Percentiles rank a stretch among this genome's conserved stretches.
phyloP scores from a whole-genome alignment of 2,113 vertebrate species.

The Boulengeromyrus knoepffleri region DNA sequence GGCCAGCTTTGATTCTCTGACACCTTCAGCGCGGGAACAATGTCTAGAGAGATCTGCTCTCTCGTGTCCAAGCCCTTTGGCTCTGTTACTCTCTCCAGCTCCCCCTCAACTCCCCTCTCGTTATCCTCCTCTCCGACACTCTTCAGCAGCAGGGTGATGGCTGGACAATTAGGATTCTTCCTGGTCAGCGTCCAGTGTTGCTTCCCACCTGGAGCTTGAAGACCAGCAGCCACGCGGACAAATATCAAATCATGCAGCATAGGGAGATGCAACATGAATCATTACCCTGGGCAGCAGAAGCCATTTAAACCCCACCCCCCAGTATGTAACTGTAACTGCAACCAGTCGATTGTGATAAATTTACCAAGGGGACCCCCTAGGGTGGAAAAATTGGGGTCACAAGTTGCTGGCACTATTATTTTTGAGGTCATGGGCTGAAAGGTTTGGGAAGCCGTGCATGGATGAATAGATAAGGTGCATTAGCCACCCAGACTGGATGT shows the following conservation, averaged over 20 bases:
- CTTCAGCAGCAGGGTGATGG: constrained; percentile 42
- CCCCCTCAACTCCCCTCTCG: neutral
- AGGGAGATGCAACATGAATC: neutral
- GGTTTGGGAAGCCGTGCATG: neutral
- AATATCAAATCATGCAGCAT: neutral
- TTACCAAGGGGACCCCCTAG: neutral
- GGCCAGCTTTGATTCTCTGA: constrained; percentile 41
- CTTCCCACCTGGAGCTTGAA: constrained; percentile 22
- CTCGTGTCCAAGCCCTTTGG: neutral
- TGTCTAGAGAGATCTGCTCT: constrained; percentile 45
- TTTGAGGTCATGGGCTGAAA: neutral
- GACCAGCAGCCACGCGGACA: neutral
- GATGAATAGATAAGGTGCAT: neutral
- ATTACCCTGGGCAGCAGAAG: neutral
- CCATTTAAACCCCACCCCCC: neutral
- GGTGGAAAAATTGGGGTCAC: neutral
- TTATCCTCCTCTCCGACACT: neutral
- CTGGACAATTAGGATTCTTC: constrained; percentile 35
- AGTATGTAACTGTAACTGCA: neutral
- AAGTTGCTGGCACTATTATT: neutral
- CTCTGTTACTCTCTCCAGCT: neutral
- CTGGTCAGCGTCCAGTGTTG: constrained; percentile 42
- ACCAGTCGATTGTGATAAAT: neutral
- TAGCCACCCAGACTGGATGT: neutral
- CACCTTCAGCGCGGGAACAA: constrained; percentile 53